phyloP scores from a whole-genome alignment of 2,113 vertebrate species.

The Colaptes auratus region DNA sequence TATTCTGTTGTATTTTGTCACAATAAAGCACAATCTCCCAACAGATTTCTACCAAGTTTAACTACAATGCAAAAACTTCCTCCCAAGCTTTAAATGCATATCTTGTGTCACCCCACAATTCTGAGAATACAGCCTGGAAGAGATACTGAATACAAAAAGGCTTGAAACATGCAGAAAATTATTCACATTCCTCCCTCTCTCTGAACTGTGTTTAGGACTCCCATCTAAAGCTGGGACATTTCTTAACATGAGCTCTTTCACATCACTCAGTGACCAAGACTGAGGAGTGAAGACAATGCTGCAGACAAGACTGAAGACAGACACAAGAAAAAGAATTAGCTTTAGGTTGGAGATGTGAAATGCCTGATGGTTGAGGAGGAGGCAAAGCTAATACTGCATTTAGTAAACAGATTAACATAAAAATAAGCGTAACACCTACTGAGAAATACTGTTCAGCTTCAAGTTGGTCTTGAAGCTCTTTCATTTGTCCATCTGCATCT shows the following conservation, averaged over 20 bases:
- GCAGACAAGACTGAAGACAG: neutral
- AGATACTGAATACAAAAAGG: neutral
- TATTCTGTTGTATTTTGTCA: neutral
- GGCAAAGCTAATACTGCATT: neutral
- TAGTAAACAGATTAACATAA: neutral
- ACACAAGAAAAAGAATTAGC: neutral
- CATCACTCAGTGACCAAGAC: neutral
- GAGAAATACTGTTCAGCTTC: constrained; percentile 99
- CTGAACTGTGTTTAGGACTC: neutral
- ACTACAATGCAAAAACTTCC: neutral
- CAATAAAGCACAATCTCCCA: neutral
- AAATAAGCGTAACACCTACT: constrained; percentile 76
- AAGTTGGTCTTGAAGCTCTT: constrained; percentile 96
- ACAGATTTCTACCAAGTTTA: neutral
- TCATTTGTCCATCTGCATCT: constrained; percentile 97
- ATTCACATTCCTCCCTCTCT: neutral
- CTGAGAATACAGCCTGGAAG: neutral
- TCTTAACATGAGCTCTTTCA: neutral
- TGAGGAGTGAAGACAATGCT: neutral
- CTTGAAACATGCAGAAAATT: neutral
- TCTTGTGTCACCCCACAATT: neutral
- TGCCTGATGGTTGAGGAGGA: neutral
- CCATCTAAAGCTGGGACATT: neutral
- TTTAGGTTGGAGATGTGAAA: neutral
- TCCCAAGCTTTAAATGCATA: neutral